These are phyloP conservation scores for Smutsia temminckii DNA, from an alignment of 2,797 vertebrate species.

Conservation along the genomic window DNA sequence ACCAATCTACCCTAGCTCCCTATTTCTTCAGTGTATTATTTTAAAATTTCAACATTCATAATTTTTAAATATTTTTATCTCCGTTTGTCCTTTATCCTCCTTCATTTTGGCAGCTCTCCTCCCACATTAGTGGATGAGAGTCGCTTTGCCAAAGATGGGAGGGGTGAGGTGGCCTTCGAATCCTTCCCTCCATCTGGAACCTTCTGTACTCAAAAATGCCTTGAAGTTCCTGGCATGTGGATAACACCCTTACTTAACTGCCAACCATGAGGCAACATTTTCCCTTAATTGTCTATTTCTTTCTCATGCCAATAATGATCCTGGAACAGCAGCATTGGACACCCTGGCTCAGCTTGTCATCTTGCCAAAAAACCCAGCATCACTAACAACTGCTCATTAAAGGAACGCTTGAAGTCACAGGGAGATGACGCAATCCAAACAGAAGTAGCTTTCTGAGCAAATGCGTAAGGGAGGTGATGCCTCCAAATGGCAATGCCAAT, in stretches of 20 bases:
- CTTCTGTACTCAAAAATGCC: not conserved
- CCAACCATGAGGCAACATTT: not conserved
- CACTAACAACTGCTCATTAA: not conserved
- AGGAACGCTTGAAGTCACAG: not conserved
- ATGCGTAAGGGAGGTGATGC: not conserved
- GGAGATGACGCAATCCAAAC: not conserved
- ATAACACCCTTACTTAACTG: not conserved
- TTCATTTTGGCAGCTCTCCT: not conserved
- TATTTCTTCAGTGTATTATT: not conserved
- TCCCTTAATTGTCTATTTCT: not conserved
- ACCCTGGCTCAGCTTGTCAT: not conserved
- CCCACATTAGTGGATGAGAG: not conserved
- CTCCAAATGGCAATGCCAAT: not conserved
- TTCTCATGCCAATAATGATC: not conserved
- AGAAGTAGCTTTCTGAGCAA: not conserved
- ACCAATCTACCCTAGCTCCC: not conserved
- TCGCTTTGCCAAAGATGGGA: not conserved
- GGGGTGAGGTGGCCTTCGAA: not conserved
- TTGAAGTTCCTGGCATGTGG: not conserved
- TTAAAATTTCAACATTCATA: constrained; percentile 14
- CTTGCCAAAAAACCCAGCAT: not conserved
- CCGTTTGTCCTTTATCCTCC: not conserved
- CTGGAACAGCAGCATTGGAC: not conserved
- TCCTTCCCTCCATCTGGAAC: not conserved
- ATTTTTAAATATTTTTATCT: not conserved